phyloP scores from a whole-genome alignment of 2,888 invertebrate species.

The Elysia crispata region DNA sequence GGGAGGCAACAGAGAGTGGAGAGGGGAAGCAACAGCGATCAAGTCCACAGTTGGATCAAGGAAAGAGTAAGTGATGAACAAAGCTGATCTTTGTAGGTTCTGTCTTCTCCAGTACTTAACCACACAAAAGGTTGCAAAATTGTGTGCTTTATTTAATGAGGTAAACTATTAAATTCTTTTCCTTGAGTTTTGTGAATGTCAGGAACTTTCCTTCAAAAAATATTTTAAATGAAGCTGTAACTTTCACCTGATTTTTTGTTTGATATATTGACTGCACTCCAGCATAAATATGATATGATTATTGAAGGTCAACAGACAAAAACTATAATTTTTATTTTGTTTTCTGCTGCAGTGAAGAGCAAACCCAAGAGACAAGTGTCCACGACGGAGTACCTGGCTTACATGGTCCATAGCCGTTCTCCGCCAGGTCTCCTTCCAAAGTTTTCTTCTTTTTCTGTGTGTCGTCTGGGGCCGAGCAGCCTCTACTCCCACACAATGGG shows the following conservation, averaged over 20 bases:
- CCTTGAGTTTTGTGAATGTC: too few species aligned
- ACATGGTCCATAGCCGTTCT: conserved; percentile 90
- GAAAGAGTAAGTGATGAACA: background rate
- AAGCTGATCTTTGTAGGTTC: too few species aligned
- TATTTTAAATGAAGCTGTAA: too few species aligned
- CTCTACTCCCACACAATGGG: conserved; percentile 87
- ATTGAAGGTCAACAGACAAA: too few species aligned
- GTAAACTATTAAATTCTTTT: too few species aligned
- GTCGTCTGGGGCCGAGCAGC: conserved; percentile 92
- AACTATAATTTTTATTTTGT: background rate
- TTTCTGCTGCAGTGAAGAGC: background rate
- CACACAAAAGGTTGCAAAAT: too few species aligned
- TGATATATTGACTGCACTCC: too few species aligned
- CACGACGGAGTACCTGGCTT: conserved; percentile 93
- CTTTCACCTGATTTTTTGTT: too few species aligned
- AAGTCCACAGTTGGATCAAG: background rate
- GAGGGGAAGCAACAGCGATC: background rate
- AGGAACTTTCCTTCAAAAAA: too few species aligned
- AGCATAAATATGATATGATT: too few species aligned
- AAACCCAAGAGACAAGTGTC: conserved; percentile 66
- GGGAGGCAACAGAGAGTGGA: background rate
- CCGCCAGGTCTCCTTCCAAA: conserved; percentile 88
- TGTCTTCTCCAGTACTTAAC: too few species aligned
- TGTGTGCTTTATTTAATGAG: too few species aligned
- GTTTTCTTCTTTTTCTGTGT: conserved; percentile 93